phyloP scores from a whole-genome alignment of 2,797 vertebrate genomes.

The Pangasius mekongensis region DNA sequence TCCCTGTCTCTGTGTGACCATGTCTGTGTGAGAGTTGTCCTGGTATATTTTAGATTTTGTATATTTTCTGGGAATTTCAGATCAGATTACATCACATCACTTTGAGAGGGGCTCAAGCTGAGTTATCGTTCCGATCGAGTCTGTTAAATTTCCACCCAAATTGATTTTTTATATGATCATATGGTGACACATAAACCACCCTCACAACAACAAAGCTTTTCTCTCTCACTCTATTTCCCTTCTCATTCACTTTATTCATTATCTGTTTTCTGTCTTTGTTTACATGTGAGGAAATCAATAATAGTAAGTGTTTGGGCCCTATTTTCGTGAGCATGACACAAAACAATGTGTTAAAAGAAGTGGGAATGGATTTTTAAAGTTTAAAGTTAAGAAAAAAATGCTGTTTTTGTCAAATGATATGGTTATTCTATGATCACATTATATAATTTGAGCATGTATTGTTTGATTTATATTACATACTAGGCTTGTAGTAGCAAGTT shows the following conservation, averaged over 20 bases:
- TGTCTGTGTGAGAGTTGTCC: slow-evolving; percentile 59
- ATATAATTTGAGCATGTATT: background rate
- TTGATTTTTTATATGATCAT: background rate
- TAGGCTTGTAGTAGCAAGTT: background rate
- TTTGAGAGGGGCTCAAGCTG: slow-evolving; percentile 59
- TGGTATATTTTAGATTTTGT: slow-evolving; percentile 56
- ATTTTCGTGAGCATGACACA: background rate
- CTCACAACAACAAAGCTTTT: background rate
- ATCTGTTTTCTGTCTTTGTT: background rate
- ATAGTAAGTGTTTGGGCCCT: background rate
- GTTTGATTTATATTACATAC: background rate
- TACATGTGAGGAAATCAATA: background rate
- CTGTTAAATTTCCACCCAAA: slow-evolving; percentile 32
- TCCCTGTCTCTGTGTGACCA: slow-evolving; percentile 19
- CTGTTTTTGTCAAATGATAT: background rate
- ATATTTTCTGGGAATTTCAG: slow-evolving; percentile 67
- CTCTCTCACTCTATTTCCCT: background rate
- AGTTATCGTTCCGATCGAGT: slow-evolving; percentile 34
- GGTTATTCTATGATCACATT: background rate
- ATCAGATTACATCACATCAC: slow-evolving; percentile 62
- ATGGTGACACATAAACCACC: background rate
- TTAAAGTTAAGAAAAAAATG: too few relatives aligned
- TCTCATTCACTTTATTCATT: background rate
- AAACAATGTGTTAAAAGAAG: background rate
- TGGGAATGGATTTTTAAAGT: too few relatives aligned